A percentile compares a stretch with the other conserved stretches of the same genome.
Conservation (phyloP, 2,888 invertebrate genomes). For the Masnerella sp. region DNA sequence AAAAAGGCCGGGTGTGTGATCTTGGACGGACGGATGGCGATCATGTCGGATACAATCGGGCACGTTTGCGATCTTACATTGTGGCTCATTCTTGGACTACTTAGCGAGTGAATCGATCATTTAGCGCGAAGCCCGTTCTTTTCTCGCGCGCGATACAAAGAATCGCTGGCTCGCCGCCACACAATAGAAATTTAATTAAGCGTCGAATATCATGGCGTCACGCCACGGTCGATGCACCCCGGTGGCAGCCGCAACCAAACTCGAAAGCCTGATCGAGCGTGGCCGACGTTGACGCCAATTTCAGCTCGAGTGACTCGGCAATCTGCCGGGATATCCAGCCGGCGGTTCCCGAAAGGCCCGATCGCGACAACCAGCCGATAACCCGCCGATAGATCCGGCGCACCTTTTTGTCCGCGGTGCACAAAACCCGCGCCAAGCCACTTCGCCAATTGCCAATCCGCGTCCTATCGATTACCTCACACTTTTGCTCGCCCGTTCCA, state of each 20-base stretch:
- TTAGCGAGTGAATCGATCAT: constrained; percentile 60
- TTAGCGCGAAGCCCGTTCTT: constrained; percentile 49
- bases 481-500: background rate
- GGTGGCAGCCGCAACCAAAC: constrained; percentile 62
- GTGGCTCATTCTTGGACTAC: constrained; percentile 56
- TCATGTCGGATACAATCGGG: constrained; percentile 52
- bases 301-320: constrained; percentile 67
- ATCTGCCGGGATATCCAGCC: constrained; percentile 45
- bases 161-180: constrained; percentile 63
- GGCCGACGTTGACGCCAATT: constrained; percentile 67
- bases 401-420: constrained; percentile 32
- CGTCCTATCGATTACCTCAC: constrained; percentile 23
- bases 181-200: constrained; percentile 73
- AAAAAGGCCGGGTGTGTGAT: too few relatives aligned
- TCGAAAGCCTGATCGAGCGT: constrained; percentile 61
- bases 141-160: constrained; percentile 60
- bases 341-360: constrained; percentile 33
- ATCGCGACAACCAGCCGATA: constrained; percentile 43
- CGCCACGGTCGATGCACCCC: constrained; percentile 57
- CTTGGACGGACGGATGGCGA: constrained; percentile 7
- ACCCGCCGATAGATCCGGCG: constrained; percentile 34
- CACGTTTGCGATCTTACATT: constrained; percentile 61
- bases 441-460: constrained; percentile 35
- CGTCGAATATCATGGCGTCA: constrained; percentile 66
- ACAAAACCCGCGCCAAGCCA: constrained; percentile 27